These are phyloP conservation scores for Ophion ventricosus DNA, from an alignment of 2,888 invertebrate species.

Conservation along the genomic window DNA sequence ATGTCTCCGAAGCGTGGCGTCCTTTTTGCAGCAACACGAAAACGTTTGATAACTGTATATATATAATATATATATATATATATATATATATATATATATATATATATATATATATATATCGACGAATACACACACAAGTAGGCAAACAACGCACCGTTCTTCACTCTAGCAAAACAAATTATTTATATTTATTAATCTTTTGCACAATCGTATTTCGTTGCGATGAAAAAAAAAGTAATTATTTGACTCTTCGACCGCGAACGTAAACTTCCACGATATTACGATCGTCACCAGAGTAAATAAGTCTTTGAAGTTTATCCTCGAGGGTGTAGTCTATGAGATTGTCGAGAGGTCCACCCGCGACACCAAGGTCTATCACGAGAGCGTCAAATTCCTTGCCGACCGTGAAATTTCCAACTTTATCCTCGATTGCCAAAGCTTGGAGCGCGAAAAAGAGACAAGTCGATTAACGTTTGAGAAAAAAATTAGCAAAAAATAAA, in stretches of 20 bases:
- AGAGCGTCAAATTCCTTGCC: conserved; percentile 96
- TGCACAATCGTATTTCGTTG: not conserved
- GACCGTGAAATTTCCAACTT: conserved; percentile 91
- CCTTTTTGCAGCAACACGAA: conserved; percentile 85
- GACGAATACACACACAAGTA: conserved; percentile 14
- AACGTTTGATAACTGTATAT: conserved; percentile 32
- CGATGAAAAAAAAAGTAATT: not conserved
- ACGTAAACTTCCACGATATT: conserved; percentile 92
- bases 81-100: too few species aligned
- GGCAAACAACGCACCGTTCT: too few species aligned
- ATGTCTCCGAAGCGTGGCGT: conserved; percentile 87
- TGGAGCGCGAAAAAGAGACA: conserved; percentile 72
- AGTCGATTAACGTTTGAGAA: not conserved
- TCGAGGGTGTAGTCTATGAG: conserved; percentile 84
- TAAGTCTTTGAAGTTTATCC: conserved; percentile 90
- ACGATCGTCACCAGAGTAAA: conserved; percentile 92
- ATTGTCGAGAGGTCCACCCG: conserved; percentile 84
- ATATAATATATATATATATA: too few species aligned
- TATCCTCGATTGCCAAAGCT: conserved; percentile 90
- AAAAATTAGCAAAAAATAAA: not conserved
- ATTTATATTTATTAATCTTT: not conserved
- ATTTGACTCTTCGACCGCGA: conserved; percentile 83
- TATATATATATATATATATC: too few species aligned
- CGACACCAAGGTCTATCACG: conserved; percentile 87
- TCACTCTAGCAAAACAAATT: not conserved